Conservation (phyloP, 2,113 vertebrate species). For the Aphyosemion australe region DNA sequence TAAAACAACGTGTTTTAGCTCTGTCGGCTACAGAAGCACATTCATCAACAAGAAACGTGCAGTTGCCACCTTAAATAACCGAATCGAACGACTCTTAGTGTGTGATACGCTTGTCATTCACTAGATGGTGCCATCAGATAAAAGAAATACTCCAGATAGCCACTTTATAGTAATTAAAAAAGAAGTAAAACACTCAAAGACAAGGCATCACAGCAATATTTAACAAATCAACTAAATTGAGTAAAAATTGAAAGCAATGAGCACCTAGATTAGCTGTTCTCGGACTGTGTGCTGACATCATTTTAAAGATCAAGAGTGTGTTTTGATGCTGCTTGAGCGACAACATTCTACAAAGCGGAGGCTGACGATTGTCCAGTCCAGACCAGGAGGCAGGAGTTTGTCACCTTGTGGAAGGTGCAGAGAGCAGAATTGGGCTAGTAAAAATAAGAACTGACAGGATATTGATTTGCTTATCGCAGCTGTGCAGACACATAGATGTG, state of each 20-base stretch:
- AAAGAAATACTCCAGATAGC: too few species aligned
- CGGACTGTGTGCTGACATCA: constrained; percentile 37
- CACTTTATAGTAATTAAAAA: too few species aligned
- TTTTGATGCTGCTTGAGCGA: constrained; percentile 55
- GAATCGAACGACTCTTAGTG: too few species aligned
- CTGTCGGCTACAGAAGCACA: too few species aligned
- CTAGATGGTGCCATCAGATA: too few species aligned
- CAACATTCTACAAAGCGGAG: constrained; percentile 66
- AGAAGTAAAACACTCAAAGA: too few species aligned
- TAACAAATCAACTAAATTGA: constrained; percentile 30
- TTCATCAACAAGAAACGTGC: too few species aligned
- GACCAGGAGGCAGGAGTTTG: constrained; percentile 72
- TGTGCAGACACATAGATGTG: constrained; percentile 82
- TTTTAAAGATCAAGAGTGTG: constrained; percentile 47
- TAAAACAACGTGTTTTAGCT: too few species aligned
- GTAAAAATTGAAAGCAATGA: constrained; percentile 20
- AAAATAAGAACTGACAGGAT: constrained; percentile 86
- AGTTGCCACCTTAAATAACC: too few species aligned
- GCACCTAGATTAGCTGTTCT: constrained; percentile 33
- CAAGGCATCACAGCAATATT: constrained; percentile 8
- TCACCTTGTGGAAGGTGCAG: constrained; percentile 82
- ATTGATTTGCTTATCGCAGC: constrained; percentile 86
- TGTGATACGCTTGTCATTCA: too few species aligned
- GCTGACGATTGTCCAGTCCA: constrained; percentile 68
- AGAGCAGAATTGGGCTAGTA: constrained; percentile 80